Evolutionary conservation across 2,113 vertebrate genomes (phyloP), one percentile per base, ranked within the genome.

Genomic region (Ptilonorhynchus violaceus): DNA sequence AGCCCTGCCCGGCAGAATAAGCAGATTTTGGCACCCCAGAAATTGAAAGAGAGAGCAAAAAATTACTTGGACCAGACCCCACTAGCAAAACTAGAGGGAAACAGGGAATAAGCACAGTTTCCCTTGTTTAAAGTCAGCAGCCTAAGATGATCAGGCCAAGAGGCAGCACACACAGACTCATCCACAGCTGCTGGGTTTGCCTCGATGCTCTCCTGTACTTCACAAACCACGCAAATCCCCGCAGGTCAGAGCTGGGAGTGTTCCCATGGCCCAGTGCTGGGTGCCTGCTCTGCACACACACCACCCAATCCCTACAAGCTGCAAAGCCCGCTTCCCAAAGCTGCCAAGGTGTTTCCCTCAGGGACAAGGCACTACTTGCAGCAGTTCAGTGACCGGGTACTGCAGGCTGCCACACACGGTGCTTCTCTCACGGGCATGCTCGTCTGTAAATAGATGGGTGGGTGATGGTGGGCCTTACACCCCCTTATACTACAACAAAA

Each of bases 371-470:
- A 39, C 6, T 33, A 17, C 8, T 16, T 62, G 27, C 22, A 28
- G 17, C 16, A 27, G 44, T 30, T 52, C 22, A 52, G 28, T 4
- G 7, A 59, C 15, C 35, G 35, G 31, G 11, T 31, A 42, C 0
- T 0, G 55, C n/a, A 58, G 50, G 81, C 39, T 66, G 49, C 24
- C n/a, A 31, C 27, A 30, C 30, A 39, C 19, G 59, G 4, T 4
- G 23, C 24, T 15, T 16, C 1, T 2, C 0, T 3, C 13, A 23
- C 4, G 18, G 35, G 7, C 35, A 22, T 11, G 9, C 37, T 14
- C 49, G 23, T 7, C 28, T 77, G 28, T 33, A 52, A 59, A 79
- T 21, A 72, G 76, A 73, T 1, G 21, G 6, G 10, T 37, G 18
- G 22, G 27, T 28, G 47, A 33, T 20, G 3, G 11, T 22, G 46